These are phyloP conservation scores for Pachymerium ferrugineum DNA, from an alignment of 2,888 invertebrate species.

Conservation along the genomic window DNA sequence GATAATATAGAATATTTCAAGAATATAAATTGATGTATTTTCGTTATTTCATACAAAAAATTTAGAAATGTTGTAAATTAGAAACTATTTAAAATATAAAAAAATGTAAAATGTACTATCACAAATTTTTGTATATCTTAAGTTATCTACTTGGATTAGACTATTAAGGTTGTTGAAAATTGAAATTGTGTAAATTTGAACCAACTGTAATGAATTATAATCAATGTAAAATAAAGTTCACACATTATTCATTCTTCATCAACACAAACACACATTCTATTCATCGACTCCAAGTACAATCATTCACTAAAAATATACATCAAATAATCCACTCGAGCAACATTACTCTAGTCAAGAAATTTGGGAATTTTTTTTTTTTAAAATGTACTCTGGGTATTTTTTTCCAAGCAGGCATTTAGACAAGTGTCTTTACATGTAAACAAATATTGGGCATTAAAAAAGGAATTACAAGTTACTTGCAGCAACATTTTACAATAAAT, in stretches of 20 bases:
- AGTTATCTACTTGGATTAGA: too few relatives aligned
- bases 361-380: not conserved
- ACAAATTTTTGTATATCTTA: too few relatives aligned
- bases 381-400: not conserved
- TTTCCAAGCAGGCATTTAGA: slow-evolving; percentile 1
- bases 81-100: too few relatives aligned
- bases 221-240: not conserved
- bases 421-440: slow-evolving; percentile 7
- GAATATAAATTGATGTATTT: too few relatives aligned
- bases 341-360: not conserved
- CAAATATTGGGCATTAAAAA: not conserved
- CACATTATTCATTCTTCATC: slow-evolving; percentile 26
- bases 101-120: too few relatives aligned
- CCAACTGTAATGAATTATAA: not conserved
- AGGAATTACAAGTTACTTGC: slow-evolving; percentile 5
- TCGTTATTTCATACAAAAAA: too few relatives aligned
- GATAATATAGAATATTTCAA: too few relatives aligned
- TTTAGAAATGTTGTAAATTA: too few relatives aligned
- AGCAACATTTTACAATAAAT: slow-evolving; percentile 22
- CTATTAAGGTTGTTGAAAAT: too few relatives aligned
- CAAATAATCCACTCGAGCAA: slow-evolving; percentile 24
- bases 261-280: slow-evolving; percentile 27
- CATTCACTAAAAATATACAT: slow-evolving; percentile 24
- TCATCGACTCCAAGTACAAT: slow-evolving; percentile 20
- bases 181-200: not conserved